Conservation (phyloP, 2,113 vertebrate species). For the Cranoglanis bouderius region DNA sequence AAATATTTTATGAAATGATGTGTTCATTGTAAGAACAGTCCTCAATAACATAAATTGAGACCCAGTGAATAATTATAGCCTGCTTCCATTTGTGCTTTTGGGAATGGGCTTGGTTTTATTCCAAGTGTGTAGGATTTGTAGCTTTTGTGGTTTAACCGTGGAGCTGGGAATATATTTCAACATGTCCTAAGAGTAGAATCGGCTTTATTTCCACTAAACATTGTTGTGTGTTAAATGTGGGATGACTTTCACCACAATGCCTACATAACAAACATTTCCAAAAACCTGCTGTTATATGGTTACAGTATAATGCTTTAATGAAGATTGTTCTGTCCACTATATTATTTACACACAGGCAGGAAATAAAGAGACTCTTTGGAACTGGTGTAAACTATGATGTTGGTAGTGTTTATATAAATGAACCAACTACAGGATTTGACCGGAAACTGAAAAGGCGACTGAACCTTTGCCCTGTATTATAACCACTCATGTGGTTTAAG, state of each 20-base stretch:
- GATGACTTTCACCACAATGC: background rate
- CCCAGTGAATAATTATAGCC: slow-evolving; percentile 71
- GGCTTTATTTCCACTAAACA: slow-evolving; percentile 64
- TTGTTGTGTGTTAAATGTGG: background rate
- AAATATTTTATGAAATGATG: slow-evolving; percentile 78
- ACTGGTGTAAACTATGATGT: background rate
- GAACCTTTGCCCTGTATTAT: slow-evolving; percentile 11
- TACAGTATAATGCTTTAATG: background rate
- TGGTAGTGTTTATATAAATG: background rate
- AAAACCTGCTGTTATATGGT: background rate
- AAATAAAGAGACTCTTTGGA: background rate
- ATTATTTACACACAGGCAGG: background rate
- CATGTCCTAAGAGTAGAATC: slow-evolving; percentile 67
- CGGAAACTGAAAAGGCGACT: background rate
- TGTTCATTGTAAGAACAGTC: slow-evolving; percentile 75
- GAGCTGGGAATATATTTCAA: slow-evolving; percentile 71
- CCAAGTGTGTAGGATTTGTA: slow-evolving; percentile 71
- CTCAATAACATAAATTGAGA: slow-evolving; percentile 71
- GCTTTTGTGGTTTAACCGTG: slow-evolving; percentile 69
- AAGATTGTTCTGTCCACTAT: background rate
- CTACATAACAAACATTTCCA: background rate
- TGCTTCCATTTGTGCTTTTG: slow-evolving; percentile 62
- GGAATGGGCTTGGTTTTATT: slow-evolving; percentile 62
- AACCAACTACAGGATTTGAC: background rate
- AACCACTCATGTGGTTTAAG: background rate